These are phyloP conservation scores for Procambarus clarkii DNA, from an alignment of 1,140 invertebrate genomes.

Conservation along the genomic window DNA sequence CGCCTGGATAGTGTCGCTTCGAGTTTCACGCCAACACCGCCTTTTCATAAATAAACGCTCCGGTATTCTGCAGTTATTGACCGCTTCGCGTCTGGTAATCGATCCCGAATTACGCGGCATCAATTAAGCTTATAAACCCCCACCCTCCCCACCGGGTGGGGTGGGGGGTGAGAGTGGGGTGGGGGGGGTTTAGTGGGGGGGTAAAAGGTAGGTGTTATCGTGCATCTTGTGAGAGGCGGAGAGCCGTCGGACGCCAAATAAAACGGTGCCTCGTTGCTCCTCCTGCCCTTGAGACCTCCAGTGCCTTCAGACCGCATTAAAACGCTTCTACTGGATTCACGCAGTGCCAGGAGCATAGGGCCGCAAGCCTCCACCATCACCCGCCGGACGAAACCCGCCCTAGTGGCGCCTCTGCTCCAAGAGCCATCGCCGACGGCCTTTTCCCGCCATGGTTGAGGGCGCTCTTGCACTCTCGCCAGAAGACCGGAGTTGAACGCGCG, in stretches of 20 bases:
- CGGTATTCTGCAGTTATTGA: neutral
- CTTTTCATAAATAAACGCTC: neutral
- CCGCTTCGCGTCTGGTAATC: neutral
- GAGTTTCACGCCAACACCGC: neutral
- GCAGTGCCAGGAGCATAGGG: slow-evolving; percentile 8
- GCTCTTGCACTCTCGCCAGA: slow-evolving; percentile 6
- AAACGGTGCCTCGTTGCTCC: slow-evolving; percentile 56
- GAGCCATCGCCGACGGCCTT: neutral
- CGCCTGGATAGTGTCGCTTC: neutral
- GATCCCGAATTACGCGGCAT: neutral
- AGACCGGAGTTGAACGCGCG: slow-evolving; percentile 65
- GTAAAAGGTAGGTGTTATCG: slow-evolving; percentile 30
- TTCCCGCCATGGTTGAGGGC: neutral
- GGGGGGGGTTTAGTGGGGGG: neutral
- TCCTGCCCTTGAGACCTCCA: slow-evolving; percentile 39
- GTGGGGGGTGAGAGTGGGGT: no score
- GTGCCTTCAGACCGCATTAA: slow-evolving; percentile 63
- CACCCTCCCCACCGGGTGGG: no score
- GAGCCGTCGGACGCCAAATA: slow-evolving; percentile 57
- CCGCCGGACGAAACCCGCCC: neutral
- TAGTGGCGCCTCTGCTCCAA: neutral
- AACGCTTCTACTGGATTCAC: slow-evolving; percentile 69
- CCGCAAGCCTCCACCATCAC: slow-evolving; percentile 31
- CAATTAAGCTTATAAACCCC: slow-evolving; percentile 5
- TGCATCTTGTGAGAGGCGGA: slow-evolving; percentile 50